phyloP scores from a whole-genome alignment of 2,113 vertebrate genomes.

The Hemiscyllium ocellatum region DNA sequence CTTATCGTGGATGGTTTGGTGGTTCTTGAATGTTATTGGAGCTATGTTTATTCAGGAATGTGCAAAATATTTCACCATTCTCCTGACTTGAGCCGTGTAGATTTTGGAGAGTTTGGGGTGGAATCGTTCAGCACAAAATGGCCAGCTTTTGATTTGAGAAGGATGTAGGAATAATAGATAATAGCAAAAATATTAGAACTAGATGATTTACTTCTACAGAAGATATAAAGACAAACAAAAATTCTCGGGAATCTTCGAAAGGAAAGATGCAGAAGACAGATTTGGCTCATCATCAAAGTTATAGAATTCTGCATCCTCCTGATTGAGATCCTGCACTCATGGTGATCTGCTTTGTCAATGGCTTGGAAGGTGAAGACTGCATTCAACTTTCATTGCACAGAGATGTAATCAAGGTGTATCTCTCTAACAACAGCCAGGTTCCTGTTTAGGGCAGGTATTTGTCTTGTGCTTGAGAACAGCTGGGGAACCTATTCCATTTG shows the following conservation, averaged over 20 bases:
- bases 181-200: not conserved
- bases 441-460: too few relatives aligned
- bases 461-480: too few relatives aligned
- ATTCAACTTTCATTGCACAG: not conserved
- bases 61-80: not conserved
- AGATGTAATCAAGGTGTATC: too few relatives aligned
- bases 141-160: not conserved
- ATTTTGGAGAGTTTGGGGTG: not conserved
- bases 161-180: not conserved
- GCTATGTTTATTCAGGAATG: not conserved
- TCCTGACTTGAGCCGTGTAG: not conserved
- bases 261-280: not conserved
- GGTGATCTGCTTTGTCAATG: not conserved
- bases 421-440: too few relatives aligned
- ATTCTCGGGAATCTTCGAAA: not conserved
- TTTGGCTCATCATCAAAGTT: not conserved
- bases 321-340: not conserved
- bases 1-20: not conserved
- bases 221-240: not conserved
- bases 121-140: not conserved
- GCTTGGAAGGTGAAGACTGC: not conserved
- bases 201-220: not conserved
- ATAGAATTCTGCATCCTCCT: not conserved
- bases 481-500: too few relatives aligned
- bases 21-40: not conserved